A percentile compares a stretch with the other conserved stretches of the same genome.
Conservation (phyloP, 2,797 vertebrate species). For the Loriculus beryllinus region DNA sequence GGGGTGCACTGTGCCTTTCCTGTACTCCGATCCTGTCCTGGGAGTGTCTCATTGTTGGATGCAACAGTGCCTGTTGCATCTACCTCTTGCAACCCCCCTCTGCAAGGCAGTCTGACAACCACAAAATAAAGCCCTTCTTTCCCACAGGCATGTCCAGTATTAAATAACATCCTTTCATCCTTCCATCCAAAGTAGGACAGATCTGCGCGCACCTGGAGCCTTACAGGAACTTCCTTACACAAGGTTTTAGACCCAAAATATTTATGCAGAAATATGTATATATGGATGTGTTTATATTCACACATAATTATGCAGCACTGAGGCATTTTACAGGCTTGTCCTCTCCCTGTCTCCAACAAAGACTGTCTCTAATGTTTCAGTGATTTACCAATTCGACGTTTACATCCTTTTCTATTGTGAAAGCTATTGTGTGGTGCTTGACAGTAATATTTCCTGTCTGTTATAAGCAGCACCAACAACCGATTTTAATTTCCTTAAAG, state of each 20-base stretch:
- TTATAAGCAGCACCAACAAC: not conserved
- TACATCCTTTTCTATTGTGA: not conserved
- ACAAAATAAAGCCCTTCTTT: not conserved
- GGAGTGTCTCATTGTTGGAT: not conserved
- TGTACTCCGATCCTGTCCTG: not conserved
- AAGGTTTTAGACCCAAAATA: not conserved
- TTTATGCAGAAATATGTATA: not conserved
- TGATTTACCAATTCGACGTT: not conserved
- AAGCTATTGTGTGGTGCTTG: not conserved
- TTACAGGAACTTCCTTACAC: not conserved
- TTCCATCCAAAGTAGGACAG: not conserved
- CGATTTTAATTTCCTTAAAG: conserved; percentile 6
- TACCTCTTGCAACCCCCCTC: not conserved
- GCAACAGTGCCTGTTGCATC: not conserved
- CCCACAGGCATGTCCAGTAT: not conserved
- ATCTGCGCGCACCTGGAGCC: not conserved
- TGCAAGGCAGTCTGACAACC: not conserved
- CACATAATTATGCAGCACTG: not conserved
- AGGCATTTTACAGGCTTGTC: conserved; percentile 1
- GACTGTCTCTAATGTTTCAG: not conserved
- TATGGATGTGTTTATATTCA: not conserved
- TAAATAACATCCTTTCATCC: not conserved
- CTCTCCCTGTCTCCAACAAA: not conserved
- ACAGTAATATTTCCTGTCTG: conserved; percentile 16
- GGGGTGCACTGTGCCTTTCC: not conserved